Percentiles rank a stretch among this genome's conserved stretches.
Conservation (phyloP, 1,140 invertebrate species). For the Heliconius hermathena region DNA sequence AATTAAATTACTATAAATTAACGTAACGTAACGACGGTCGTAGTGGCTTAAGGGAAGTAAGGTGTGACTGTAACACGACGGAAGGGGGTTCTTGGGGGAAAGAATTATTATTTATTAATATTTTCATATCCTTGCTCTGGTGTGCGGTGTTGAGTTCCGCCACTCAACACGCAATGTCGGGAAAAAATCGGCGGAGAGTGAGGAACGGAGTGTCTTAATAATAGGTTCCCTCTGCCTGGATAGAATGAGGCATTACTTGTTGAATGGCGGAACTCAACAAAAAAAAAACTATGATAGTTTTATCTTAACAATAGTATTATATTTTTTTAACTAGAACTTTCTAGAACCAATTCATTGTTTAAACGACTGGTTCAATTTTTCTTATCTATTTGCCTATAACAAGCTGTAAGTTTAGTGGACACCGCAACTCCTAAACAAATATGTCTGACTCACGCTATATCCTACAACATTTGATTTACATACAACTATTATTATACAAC, state of each 20-base stretch:
- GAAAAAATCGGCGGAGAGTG: too few relatives aligned
- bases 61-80: too few relatives aligned
- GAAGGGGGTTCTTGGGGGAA: too few relatives aligned
- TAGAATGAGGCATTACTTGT: too few relatives aligned
- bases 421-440: conserved; percentile 35
- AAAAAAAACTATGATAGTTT: background rate
- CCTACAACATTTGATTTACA: conserved; percentile 27
- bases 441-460: conserved; percentile 48
- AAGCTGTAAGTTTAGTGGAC: conserved; percentile 24
- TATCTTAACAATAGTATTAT: background rate
- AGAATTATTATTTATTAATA: too few relatives aligned
- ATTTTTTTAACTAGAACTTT: background rate
- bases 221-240: too few relatives aligned
- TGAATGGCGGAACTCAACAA: too few relatives aligned
- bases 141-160: too few relatives aligned
- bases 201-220: too few relatives aligned
- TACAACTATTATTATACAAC: conserved; percentile 7
- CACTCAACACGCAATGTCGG: too few relatives aligned
- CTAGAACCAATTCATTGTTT: background rate
- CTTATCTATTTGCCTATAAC: conserved; percentile 5
- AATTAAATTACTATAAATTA: background rate
- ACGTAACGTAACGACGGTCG: background rate
- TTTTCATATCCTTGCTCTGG: too few relatives aligned
- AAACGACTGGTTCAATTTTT: background rate
- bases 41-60: too few relatives aligned